phyloP scores from a whole-genome alignment of 2,113 vertebrate genomes.

The Rhynchomys soricoides region DNA sequence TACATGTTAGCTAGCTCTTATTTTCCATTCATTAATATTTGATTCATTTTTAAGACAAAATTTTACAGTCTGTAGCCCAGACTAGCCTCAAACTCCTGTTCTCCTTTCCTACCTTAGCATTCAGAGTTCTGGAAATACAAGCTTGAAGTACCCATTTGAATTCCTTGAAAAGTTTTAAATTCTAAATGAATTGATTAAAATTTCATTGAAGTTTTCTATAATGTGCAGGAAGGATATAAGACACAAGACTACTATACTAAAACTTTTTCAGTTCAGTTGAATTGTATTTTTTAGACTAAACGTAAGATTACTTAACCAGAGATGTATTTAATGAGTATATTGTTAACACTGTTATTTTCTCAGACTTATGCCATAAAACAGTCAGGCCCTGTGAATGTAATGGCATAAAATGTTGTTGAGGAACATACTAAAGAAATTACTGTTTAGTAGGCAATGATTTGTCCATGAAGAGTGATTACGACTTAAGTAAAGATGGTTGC shows the following conservation, averaged over 20 bases:
- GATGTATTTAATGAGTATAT: conserved; percentile 20
- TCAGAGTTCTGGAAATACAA: background rate
- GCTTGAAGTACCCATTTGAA: background rate
- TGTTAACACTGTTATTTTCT: conserved; percentile 50
- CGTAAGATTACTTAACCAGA: background rate
- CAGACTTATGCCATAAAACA: conserved; percentile 31
- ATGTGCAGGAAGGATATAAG: background rate
- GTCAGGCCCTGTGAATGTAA: conserved; percentile 21
- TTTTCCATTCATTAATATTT: background rate
- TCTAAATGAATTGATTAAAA: conserved; percentile 6
- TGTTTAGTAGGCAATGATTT: conserved; percentile 47
- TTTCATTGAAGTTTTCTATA: background rate
- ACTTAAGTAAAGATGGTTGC: conserved; percentile 23
- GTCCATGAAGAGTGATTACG: conserved; percentile 8
- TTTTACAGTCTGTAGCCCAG: background rate
- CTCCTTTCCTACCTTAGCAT: background rate
- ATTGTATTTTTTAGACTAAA: conserved; percentile 27
- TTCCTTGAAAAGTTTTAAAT: conserved; percentile 31
- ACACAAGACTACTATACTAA: background rate
- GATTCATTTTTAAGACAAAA: background rate
- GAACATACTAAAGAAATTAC: conserved; percentile 15
- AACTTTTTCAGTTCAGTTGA: conserved; percentile 40
- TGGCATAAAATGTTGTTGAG: background rate
- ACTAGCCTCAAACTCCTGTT: background rate
- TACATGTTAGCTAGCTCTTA: background rate